Base-by-base conservation (phyloP, 2,797 vertebrate genomes). In the Myotis vivesi region DNA sequence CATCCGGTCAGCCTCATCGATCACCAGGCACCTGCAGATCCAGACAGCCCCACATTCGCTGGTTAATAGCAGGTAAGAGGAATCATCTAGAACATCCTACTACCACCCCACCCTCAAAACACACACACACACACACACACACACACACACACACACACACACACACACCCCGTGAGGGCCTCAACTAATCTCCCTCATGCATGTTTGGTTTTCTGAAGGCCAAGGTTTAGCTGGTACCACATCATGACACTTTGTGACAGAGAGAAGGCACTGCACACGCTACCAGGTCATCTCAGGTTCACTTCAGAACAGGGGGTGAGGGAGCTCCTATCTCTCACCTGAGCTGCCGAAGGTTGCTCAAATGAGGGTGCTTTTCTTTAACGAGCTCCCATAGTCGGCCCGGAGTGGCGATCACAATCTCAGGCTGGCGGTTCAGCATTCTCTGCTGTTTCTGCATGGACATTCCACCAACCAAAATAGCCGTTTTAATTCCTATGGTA, bases 1-100 rank as follows among this genome's bases (percentile, higher is more conserved):
- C 99, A 99, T 99, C 72, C 99, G 98, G 97, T 99, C 99, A 0
- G 99, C 99, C 98, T 99, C 99, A 84, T 99, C 99, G 8, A 99
- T 99, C 59, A 99, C 99, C 94, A 99, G 98, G 97, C 99, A 99
- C 97, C 99, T 99, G 98, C 25, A n/a, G 55, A 79, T 53, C 10
- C 90, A 86, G 19, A 84, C 17, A 89, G 57, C 73, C 49, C 8
- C 87, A 93, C n/a, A 91, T 13, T 16, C 20, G 1, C 25, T 44
- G 49, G 73, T 87, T 7, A 91, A 30, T 1, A 15, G 11, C 49
- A 38, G 38, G 49, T 28, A 68, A 75, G 59, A 88, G 64, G 6
- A 66, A 44, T 7, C 8, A 68, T 6, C 38, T 20, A 41, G 0
- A 69, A 64, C 59, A 46, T 46, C 46, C 46, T 46, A 46, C 46